Base-by-base conservation (phyloP, 2,888 invertebrate genomes). In the Pachymerium ferrugineum region DNA sequence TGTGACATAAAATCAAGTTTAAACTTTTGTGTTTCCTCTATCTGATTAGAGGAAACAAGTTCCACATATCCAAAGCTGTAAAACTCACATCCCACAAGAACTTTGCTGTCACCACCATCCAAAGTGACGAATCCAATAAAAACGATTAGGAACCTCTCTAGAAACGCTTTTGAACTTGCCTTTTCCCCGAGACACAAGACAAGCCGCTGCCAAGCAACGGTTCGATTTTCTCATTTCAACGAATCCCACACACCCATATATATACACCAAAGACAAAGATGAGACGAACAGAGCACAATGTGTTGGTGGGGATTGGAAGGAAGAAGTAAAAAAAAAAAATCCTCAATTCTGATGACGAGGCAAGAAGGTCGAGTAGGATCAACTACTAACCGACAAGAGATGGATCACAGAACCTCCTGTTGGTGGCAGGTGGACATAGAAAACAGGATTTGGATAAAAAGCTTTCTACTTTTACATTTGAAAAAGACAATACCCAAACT, bases 391-490 rank as follows among this genome's bases (percentile, higher is more conserved):
- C 10, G 54, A 54, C 54, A 54, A 54, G 54, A 54, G 54, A 54
- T 54, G 54, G 54, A 54, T 54, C 54, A 54, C 54, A 25, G 54
- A 19, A 54, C 54, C 54, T 25, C 28, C 54, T 54, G 54, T 28
- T 54, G 54, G 25, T 54, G 54, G 28, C 54, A 54, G 25, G 54
- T 54, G 54, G 54, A 54, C 54, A 54, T 22, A 54, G 54, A 54
- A 54, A 54, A 54, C 54, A 54, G 54, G 54, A 54, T 54, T 54
- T 54, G 54, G 54, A 38, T 54, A 54, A 54, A 54, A 54, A 54
- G 54, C 54, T 54, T 54, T 28, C 54, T n/a, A n/a, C n/a, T 54
- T 25, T 12, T 54, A 5, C 54, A 25, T 28, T 25, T 28, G 28
- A 54, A 47, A 47, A n/a, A 16, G 4, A 47, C 10, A 54, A 19